Evolutionary conservation across 2,113 vertebrate genomes (phyloP).

Genomic region (Xyliphius kryptos): DNA sequence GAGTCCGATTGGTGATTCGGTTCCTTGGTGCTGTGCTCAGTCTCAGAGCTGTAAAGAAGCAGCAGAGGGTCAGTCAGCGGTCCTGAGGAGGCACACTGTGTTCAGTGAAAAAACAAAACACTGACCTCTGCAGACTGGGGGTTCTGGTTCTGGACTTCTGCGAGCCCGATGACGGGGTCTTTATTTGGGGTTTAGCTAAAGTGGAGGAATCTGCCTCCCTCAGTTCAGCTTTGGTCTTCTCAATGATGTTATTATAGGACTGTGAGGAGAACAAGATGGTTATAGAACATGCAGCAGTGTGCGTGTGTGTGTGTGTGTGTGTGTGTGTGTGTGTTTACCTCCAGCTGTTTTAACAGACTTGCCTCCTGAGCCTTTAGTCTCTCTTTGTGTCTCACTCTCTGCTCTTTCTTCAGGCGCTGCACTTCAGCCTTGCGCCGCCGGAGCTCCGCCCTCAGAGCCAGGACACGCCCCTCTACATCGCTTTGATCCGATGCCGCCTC

Average conservation of each 20-base stretch:
- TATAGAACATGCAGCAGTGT: too few species aligned
- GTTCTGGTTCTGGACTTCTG: constrained; percentile 72
- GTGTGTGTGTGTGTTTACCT: constrained; percentile 64
- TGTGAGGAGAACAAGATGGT: constrained; percentile 41
- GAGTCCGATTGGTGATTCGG: constrained; percentile 50
- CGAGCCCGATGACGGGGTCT: constrained; percentile 61
- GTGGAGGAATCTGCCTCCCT: constrained; percentile 68
- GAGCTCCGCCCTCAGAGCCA: constrained; percentile 85
- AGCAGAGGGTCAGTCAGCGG: not conserved
- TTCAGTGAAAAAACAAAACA: not conserved
- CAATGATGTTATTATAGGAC: constrained; percentile 91
- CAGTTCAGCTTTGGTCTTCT: constrained; percentile 91
- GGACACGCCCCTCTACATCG: constrained; percentile 87
- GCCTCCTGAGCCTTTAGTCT: constrained; percentile 91
- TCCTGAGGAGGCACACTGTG: not conserved
- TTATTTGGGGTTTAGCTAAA: constrained; percentile 72
- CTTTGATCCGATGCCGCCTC: constrained; percentile 91
- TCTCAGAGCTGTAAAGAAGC: constrained; percentile 64
- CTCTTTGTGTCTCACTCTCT: constrained; percentile 88
- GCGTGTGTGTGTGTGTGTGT: not conserved
- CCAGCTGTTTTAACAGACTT: constrained; percentile 83
- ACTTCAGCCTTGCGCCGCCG: constrained; percentile 84
- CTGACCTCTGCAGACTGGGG: constrained; percentile 63
- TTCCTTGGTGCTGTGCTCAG: constrained; percentile 65
- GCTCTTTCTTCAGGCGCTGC: constrained; percentile 87